These are phyloP conservation scores for Drymonia ruficornis DNA, from an alignment of 2,888 invertebrate genomes.

Conservation along the genomic window DNA sequence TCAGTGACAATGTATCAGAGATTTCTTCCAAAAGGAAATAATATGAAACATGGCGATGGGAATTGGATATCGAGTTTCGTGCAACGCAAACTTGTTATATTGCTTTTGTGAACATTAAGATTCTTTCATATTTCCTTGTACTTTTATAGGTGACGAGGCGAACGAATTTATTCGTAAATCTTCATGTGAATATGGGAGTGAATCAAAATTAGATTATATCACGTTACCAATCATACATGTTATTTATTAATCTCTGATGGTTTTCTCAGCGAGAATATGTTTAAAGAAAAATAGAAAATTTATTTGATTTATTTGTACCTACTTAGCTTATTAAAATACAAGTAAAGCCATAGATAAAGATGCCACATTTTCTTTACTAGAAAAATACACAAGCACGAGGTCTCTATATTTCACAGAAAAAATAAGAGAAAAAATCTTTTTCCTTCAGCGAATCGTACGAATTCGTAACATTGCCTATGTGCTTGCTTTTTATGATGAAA, in stretches of 20 bases:
- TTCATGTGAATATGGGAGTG: background rate
- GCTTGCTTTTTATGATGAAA: background rate
- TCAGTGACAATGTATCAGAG: background rate
- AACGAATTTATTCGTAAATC: background rate
- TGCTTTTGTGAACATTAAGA: background rate
- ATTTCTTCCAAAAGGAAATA: background rate
- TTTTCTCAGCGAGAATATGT: no score
- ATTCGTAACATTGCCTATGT: background rate
- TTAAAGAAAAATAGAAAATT: no score
- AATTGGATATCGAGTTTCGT: conserved; percentile 1
- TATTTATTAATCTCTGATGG: no score
- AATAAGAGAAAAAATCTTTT: background rate
- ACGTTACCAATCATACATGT: no score
- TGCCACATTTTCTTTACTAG: background rate
- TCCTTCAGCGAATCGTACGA: background rate
- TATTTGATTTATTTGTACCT: no score
- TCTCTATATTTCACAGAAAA: background rate
- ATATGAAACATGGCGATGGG: background rate
- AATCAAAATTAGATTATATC: background rate
- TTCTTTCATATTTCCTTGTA: background rate
- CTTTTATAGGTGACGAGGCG: background rate
- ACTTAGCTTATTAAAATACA: no score
- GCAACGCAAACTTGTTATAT: background rate
- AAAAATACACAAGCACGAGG: background rate
- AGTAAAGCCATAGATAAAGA: no score